Base-by-base conservation (phyloP, 2,797 vertebrate species). In the Lepus townsendii region DNA sequence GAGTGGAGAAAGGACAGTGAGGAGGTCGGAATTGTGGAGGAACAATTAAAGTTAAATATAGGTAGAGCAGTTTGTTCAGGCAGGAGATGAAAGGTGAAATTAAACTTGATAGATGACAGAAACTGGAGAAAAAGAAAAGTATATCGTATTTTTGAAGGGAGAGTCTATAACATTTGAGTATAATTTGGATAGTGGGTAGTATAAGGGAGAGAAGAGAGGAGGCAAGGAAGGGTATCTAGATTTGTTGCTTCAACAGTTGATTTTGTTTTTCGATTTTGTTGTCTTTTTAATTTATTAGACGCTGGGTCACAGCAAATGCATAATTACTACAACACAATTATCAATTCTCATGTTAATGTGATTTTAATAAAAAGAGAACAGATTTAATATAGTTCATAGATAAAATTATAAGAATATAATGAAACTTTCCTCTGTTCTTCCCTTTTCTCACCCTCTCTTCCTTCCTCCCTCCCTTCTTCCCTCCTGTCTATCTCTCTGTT, bases 81-180 rank as follows among this genome's bases (percentile, higher is more conserved):
- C 26, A 68, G 54, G 57, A 86, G 32, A 69, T 75, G 17, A 87
- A 83, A 11, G 9, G 17, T 63, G 35, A 72, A 76, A 82, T 76
- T 88, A 73, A 20, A 91, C 13, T 80, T 90, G n/a, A 90, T 62
- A 80, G 19, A 11, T 79, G 38, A 88, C 57, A 65, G 32, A 10
- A 30, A 47, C 54, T 73, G 77, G 63, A 77, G 13, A 73, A 27
- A 82, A 91, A 68, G 75, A 9, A 52, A 93, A 52, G 12, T 42
- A 26, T 82, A 30, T 50, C 80, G 9, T 47, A 84, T 50, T 77
- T 57, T 91, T 92, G 19, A 82, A 77, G 65, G 62, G n/a, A 20
- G 27, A 95, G 1, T 78, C 24, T 73, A 4, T 73, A 73, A 83
- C 72, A 88, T 73, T 92, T 94, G 60, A 32, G 22, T 90, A 77